Base-by-base conservation (phyloP, 2,888 invertebrate genomes). In the Chouioia cunea region DNA sequence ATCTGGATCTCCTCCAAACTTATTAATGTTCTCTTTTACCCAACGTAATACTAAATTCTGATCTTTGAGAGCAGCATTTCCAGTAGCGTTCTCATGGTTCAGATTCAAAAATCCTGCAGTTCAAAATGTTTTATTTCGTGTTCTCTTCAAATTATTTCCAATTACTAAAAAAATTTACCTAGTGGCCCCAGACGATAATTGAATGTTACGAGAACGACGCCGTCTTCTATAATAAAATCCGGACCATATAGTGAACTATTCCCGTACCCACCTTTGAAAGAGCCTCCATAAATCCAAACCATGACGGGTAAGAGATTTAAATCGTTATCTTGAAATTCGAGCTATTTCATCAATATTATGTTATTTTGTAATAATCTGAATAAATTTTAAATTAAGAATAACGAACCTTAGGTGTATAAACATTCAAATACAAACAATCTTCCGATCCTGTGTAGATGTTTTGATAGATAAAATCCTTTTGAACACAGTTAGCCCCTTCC, bases 21-120 rank as follows among this genome's bases (percentile, higher is more conserved):
- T 80, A 1, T 71, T 70, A 23, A 89, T 88, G 76, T 89, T 89
- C 57, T 83, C 76, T 74, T 88, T 85, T 0, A 89, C 81, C 89
- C 89, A 89, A 77, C 86, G 88, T 1, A 89, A 81, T 12, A 88
- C 88, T 76, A 86, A 81, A 15, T 87, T 86, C 83, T 88, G 88
- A 76, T 89, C 89, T 78, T 86, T 87, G 8, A 80, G 47, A 14
- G 69, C 80, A 36, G 74, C 76, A 65, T 80, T 80, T 14, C 80
- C 80, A 2, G 77, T 70, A 2, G 76, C 77, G 56, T 76, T 75
- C 1, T 69, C 66, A 65, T 79, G 77, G 65, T 77, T 72, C 0
- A 79, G 14, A 16, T 73, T 71, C 67, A 80, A 60, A 23, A 79
- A 80, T 48, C 77, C 77, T 77, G 56, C 48, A 22, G 58, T 43